Conservation (phyloP, 2,888 invertebrate species). For the Agrochola macilenta region DNA sequence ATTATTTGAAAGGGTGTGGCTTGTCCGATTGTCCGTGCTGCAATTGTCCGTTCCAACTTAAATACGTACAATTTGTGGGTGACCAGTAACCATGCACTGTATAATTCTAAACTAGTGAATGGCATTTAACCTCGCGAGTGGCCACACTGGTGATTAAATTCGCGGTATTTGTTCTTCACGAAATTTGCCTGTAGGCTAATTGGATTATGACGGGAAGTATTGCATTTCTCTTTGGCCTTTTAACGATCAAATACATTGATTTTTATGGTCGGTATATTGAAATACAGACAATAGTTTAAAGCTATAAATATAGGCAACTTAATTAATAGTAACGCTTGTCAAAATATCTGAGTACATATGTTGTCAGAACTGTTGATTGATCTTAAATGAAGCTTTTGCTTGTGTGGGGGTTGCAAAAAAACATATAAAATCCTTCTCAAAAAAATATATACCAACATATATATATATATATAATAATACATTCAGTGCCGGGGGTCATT, state of each 20-base stretch:
- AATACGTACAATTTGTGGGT: slow-evolving; percentile 65
- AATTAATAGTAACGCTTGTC: neutral
- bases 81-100: slow-evolving; percentile 61
- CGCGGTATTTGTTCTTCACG: slow-evolving; percentile 55
- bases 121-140: slow-evolving; percentile 61
- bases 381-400: neutral
- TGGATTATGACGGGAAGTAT: slow-evolving; percentile 47
- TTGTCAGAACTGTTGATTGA: neutral
- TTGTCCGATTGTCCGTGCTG: slow-evolving; percentile 65
- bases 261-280: slow-evolving; percentile 20
- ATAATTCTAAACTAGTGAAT: slow-evolving; percentile 65
- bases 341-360: neutral
- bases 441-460: no score
- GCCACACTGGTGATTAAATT: slow-evolving; percentile 50
- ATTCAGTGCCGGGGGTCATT: no score
- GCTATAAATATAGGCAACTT: neutral
- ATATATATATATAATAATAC: no score
- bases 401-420: neutral
- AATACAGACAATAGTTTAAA: slow-evolving; percentile 8
- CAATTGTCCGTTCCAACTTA: slow-evolving; percentile 52
- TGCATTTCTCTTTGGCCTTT: slow-evolving; percentile 52
- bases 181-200: slow-evolving; percentile 35
- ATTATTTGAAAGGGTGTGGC: slow-evolving; percentile 79
- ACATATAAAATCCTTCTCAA: neutral
- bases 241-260: slow-evolving; percentile 30